These are phyloP conservation scores for Cochlearius cochlearius DNA, from an alignment of 2,113 vertebrate species.

Conservation along the genomic window DNA sequence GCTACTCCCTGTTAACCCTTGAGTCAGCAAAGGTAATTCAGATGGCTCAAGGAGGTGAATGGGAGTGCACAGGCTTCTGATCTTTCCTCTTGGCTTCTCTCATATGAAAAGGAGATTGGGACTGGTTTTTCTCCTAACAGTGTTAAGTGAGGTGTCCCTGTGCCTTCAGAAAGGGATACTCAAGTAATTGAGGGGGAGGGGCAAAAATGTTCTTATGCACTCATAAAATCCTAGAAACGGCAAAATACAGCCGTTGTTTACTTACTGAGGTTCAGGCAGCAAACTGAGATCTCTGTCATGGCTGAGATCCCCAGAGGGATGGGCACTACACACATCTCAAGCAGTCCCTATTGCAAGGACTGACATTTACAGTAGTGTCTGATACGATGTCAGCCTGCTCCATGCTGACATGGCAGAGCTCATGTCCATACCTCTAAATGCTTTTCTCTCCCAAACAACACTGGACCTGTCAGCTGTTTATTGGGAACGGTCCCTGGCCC, in stretches of 20 bases:
- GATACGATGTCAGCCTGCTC: not conserved
- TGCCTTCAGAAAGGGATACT: not conserved
- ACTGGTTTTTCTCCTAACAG: not conserved
- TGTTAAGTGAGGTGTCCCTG: not conserved
- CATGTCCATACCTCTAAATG: not conserved
- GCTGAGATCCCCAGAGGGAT: not conserved
- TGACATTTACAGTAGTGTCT: not conserved
- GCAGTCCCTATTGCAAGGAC: not conserved
- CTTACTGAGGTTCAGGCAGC: not conserved
- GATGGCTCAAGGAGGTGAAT: not conserved
- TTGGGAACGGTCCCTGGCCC: not conserved
- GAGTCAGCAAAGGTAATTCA: not conserved
- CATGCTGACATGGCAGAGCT: not conserved
- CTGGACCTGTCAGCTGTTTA: fast-evolving
- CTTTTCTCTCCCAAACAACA: not conserved
- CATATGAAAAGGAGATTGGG: not conserved
- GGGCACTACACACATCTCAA: not conserved
- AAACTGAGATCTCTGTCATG: not conserved
- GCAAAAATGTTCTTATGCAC: not conserved
- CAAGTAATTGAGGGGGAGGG: not conserved
- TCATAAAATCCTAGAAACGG: not conserved
- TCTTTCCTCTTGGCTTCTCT: not conserved
- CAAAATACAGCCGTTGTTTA: not conserved
- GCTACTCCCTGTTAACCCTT: not conserved
- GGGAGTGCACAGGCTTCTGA: not conserved